Evolutionary conservation across 2,888 invertebrate species (phyloP).

Genomic region (Luperina testacea): DNA sequence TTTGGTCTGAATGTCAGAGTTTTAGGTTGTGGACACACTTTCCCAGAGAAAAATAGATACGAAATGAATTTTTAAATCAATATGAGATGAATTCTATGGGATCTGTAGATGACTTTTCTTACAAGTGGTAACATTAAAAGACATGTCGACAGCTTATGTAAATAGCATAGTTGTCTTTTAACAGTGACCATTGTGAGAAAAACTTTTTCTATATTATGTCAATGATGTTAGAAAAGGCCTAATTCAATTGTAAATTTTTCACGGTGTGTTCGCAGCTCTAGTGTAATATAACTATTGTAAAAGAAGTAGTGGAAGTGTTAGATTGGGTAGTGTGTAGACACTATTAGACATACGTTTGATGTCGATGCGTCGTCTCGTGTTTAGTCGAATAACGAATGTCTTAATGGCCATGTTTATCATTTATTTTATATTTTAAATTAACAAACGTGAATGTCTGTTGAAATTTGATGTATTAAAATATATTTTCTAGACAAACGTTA

Average conservation of each 20-base stretch:
- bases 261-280: slow-evolving; percentile 79
- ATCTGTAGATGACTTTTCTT: slow-evolving; percentile 15
- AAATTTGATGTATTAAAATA: slow-evolving; percentile 89
- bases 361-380: slow-evolving; percentile 70
- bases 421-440: slow-evolving; percentile 80
- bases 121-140: slow-evolving; percentile 18
- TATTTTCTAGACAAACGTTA: slow-evolving; percentile 86
- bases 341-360: slow-evolving; percentile 68
- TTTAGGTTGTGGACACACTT: slow-evolving; percentile 80
- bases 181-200: slow-evolving; percentile 35
- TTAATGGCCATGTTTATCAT: slow-evolving; percentile 76
- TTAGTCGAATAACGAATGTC: slow-evolving; percentile 73
- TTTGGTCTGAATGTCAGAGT: slow-evolving; percentile 79
- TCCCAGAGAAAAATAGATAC: slow-evolving; percentile 23
- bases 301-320: slow-evolving; percentile 73
- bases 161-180: slow-evolving; percentile 51
- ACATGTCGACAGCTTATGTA: slow-evolving; percentile 51
- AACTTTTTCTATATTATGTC: slow-evolving; percentile 7
- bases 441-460: slow-evolving; percentile 87
- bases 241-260: slow-evolving; percentile 62
- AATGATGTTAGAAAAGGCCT: slow-evolving; percentile 60
- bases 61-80: slow-evolving; percentile 30
- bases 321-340: slow-evolving; percentile 71
- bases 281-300: slow-evolving; percentile 72
- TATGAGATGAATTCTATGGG: slow-evolving; percentile 29